Conservation (phyloP, 2,888 invertebrate genomes). For the Eugnorisma glareosa region DNA sequence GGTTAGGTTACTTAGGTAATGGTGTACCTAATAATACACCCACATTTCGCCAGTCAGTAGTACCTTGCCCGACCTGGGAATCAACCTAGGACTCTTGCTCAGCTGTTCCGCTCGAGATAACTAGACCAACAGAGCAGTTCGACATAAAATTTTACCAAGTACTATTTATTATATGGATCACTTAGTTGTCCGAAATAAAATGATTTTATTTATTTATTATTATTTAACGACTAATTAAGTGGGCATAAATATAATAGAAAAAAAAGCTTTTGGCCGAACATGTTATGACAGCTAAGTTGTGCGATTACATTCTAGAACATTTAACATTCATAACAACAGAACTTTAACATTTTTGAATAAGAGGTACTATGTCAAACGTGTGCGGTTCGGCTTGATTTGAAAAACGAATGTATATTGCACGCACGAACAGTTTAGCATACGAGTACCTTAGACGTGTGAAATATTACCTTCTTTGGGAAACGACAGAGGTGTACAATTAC, state of each 20-base stretch:
- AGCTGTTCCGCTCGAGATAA: not conserved
- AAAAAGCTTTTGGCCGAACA: not conserved
- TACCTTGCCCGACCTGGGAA: not conserved
- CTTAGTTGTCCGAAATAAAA: no score
- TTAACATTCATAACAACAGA: not conserved
- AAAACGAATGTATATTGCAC: not conserved
- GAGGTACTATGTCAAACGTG: not conserved
- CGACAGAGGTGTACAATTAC: conserved; percentile 92
- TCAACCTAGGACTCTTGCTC: not conserved
- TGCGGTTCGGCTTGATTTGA: not conserved
- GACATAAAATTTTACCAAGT: not conserved
- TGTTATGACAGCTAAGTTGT: not conserved
- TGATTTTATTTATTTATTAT: no score
- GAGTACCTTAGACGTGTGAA: not conserved
- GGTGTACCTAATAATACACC: not conserved
- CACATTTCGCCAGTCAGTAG: not conserved
- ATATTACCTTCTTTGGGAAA: conserved; percentile 83
- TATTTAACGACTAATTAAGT: not conserved
- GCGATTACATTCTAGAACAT: not conserved
- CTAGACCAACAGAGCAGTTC: no score
- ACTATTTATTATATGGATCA: no score
- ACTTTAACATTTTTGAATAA: conserved; percentile 1
- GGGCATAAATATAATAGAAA: not conserved
- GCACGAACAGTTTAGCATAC: not conserved
- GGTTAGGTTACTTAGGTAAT: not conserved